Base-by-base conservation (phyloP, 2,888 invertebrate genomes). In the Andricus quercusramuli region DNA sequence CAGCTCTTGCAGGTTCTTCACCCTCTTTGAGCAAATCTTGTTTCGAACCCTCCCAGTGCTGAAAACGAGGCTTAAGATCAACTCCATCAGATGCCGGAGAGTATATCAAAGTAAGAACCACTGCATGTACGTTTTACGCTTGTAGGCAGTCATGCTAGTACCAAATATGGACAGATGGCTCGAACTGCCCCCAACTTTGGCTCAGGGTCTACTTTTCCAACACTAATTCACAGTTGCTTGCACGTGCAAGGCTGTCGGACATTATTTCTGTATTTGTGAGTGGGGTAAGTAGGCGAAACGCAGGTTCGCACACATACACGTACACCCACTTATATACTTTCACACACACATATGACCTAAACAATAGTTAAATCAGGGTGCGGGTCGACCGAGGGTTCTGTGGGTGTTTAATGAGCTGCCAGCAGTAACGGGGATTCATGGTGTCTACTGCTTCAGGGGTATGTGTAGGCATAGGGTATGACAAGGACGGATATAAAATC, bases 351-450 rank as follows among this genome's bases (percentile, higher is more conserved):
- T 67, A 76, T 74, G 78, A 76, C 84, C 89, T 89, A 90, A 90
- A 91, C 91, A 92, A 92, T 92, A 90, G 90, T 90, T 89, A 91
- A 92, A 92, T 91, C 91, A 91, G 91, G 88, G 88, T 87, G 90
- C 87, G 89, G 89, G 89, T 86, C 84, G 88, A 84, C 82, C 85
- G 85, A 86, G 88, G 90, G 88, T 88, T 87, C 90, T 90, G 91
- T 90, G 91, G 91, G 91, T 91, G 91, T 91, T 92, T 92, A 92
- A 92, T 91, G 91, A 92, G 91, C 90, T 90, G 90, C 91, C 89
- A 89, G 90, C 82, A 80, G 80, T 80, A 83, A 70, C 79, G 41
- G 68, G 41, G 62, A 66, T 47, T 51, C 51, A 66, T 65, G 51
- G 66, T 77, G 51, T 66, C 78, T 32, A 47, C 64, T 64, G 32